Evolutionary conservation across 2,113 vertebrate species (phyloP), one percentile per base, ranked within the genome.

Genomic region (Balaeniceps rex): DNA sequence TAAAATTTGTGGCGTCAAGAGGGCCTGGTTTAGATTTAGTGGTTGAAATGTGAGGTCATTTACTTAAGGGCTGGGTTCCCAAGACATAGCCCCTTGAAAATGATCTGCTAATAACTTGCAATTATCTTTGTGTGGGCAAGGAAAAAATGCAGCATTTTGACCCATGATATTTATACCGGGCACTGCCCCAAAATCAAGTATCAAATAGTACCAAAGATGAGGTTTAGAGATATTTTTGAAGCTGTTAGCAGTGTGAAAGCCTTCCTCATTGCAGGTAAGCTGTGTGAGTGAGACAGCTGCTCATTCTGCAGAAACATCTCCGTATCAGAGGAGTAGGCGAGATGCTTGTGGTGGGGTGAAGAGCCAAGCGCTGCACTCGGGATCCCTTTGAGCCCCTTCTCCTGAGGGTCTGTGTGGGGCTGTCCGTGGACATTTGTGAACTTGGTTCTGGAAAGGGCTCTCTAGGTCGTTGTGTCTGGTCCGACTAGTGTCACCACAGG

Each of bases 391-490:
- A 55, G 23, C 26, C 40, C 24, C n/a, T 75, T 31, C 33, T 58
- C 24, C 31, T n/a, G 40, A 49, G 49, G 57, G 17, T 81, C 8
- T n/a, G 0, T 14, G 14, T 23, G 38, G 23, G 17, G 4, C 31
- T 58, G 15, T 78, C 38, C 10, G 26, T 10, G 52, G 77, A 11
- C 29, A 22, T 19, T 14, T 69, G 47, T 49, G 55, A 87, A 25
- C 47, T 46, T 33, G 10, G 24, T 42, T 69, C n/a, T 83, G 65
- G 75, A 74, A 52, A 61, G 18, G 74, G 18, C 51, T 63, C 10
- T 79, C 12, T 4, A 23, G 28, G 28, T 40, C 0, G 0, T 9
- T 3, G 2, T 40, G 42, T 80, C 69, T 69, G 42, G 36, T 75
- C 46, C 2, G 1, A 16, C 36, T 9, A 14, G 18, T 33, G 42